Conservation (phyloP, 2,113 vertebrate species). For the Oreochromis aureus region DNA sequence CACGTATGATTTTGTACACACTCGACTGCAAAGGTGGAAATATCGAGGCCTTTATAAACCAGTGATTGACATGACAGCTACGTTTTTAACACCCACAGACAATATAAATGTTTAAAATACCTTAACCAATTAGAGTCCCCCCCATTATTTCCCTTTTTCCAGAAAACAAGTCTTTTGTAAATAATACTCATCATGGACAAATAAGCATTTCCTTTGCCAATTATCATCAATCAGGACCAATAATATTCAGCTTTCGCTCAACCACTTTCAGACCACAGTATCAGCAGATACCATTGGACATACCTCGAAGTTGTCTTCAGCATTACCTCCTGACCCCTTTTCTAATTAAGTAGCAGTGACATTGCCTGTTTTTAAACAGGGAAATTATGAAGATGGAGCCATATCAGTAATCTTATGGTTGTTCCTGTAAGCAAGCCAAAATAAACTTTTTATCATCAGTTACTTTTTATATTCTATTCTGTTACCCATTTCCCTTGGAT, state of each 20-base stretch:
- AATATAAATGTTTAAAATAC: background rate
- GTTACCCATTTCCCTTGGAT: background rate
- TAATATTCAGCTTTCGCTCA: background rate
- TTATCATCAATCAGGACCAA: background rate
- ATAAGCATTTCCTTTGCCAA: background rate
- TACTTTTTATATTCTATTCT: background rate
- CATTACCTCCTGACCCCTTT: background rate
- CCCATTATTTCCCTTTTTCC: background rate
- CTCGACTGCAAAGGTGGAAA: background rate
- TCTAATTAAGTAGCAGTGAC: background rate
- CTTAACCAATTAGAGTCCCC: background rate
- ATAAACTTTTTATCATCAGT: background rate
- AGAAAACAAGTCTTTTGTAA: background rate
- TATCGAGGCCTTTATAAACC: background rate
- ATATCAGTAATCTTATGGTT: background rate
- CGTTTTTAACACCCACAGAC: background rate
- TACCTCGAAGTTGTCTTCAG: background rate
- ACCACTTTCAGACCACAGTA: background rate
- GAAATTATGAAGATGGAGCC: background rate
- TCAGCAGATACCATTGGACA: background rate
- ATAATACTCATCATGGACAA: background rate
- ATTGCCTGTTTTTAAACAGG: background rate
- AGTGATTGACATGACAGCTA: background rate
- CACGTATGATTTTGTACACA: background rate
- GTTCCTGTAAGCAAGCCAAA: background rate